Percentiles rank a stretch among this genome's conserved stretches.
Conservation (phyloP, 2,888 invertebrate genomes). For the Andrena marginata region DNA sequence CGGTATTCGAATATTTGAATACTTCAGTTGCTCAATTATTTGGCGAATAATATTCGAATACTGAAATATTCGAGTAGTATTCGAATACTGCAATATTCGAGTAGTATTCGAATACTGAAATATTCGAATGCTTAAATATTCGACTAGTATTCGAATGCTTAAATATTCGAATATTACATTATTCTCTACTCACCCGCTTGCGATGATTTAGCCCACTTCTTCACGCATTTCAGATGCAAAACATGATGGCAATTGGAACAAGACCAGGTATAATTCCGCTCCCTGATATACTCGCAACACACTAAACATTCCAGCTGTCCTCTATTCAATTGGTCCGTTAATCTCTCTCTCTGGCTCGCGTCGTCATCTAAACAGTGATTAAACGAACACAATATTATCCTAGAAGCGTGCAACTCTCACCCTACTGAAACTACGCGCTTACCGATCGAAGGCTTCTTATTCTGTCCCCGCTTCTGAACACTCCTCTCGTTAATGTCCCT, state of each 20-base stretch:
- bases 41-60: no score
- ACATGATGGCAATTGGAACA: conserved; percentile 97
- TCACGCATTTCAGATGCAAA: conserved; percentile 95
- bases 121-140: no score
- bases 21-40: no score
- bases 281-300: conserved; percentile 95
- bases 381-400: background rate
- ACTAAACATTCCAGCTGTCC: conserved; percentile 96
- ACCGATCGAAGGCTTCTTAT: conserved; percentile 76
- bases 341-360: conserved; percentile 92
- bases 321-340: conserved; percentile 93
- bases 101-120: no score
- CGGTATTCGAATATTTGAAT: no score
- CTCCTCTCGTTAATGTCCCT: conserved; percentile 61
- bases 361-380: conserved; percentile 84
- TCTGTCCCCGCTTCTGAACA: conserved; percentile 65
- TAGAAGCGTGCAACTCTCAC: conserved; percentile 1
- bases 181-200: conserved; percentile 81
- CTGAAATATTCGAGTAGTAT: no score
- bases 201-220: conserved; percentile 96
- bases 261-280: conserved; percentile 94
- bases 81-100: no score
- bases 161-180: no score
- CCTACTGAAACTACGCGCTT: conserved; percentile 13
- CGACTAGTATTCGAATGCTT: no score